These are phyloP conservation scores for Gnathonemus echidnorhynchus DNA, from an alignment of 2,113 vertebrate species.

Conservation along the genomic window DNA sequence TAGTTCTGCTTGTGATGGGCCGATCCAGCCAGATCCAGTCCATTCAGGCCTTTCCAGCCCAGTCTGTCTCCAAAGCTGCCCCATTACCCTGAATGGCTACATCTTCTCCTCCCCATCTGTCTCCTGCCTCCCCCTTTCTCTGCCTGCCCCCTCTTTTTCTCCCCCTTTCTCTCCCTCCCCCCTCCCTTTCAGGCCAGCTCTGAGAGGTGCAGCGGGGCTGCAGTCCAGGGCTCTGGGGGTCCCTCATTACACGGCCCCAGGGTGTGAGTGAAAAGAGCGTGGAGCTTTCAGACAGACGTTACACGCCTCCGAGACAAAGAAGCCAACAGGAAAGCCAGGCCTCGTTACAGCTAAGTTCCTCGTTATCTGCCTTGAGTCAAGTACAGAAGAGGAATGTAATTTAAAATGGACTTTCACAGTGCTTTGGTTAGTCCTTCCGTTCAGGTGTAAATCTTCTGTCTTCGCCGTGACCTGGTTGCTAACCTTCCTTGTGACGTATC, in stretches of 20 bases:
- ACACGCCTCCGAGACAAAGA: neutral
- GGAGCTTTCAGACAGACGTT: neutral
- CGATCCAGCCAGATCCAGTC: neutral
- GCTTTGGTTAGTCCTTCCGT: neutral
- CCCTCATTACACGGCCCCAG: neutral
- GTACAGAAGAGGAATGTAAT: neutral
- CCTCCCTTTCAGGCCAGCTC: neutral
- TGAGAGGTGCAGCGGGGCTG: neutral
- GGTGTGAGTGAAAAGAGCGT: neutral
- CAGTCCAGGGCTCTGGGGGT: neutral
- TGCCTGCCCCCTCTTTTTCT: neutral
- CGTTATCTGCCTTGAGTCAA: neutral
- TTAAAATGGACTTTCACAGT: neutral
- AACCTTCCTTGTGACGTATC: neutral
- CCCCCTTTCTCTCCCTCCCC: neutral
- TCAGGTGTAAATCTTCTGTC: neutral
- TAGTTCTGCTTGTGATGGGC: neutral
- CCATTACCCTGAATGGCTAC: neutral
- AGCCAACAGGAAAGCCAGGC: neutral
- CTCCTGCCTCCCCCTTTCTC: neutral
- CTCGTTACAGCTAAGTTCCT: neutral
- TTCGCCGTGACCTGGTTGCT: neutral
- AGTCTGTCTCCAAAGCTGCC: neutral
- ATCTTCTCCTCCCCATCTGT: neutral
- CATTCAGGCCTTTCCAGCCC: neutral